Conservation (phyloP, 1,140 invertebrate genomes). For the Ylistrum balloti region DNA sequence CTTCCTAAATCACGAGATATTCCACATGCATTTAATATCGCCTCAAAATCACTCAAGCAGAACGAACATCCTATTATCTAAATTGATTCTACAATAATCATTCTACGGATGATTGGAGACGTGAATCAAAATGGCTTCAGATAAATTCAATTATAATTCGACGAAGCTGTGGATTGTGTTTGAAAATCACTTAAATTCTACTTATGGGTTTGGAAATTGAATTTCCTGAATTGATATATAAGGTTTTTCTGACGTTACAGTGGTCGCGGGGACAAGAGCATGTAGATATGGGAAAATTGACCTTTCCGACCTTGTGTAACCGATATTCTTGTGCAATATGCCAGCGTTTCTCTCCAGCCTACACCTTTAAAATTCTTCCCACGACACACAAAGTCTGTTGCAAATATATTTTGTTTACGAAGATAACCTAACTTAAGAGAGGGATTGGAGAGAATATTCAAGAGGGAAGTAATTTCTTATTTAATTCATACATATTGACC, state of each 20-base stretch:
- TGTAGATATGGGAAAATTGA: background rate
- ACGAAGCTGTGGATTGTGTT: background rate
- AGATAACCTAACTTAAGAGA: too few species aligned
- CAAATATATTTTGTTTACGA: background rate
- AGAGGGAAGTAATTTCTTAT: too few species aligned
- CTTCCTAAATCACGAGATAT: conserved; percentile 24
- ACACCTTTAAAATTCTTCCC: background rate
- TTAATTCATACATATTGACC: too few species aligned
- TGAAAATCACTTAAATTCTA: conserved; percentile 6
- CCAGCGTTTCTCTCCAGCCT: background rate
- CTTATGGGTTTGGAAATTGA: conserved; percentile 17
- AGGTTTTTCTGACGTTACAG: background rate
- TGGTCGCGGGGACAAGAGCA: background rate
- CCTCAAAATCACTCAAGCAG: conserved; percentile 4
- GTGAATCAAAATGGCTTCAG: background rate
- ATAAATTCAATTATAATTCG: conserved; percentile 27
- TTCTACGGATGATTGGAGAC: background rate
- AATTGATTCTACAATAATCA: background rate
- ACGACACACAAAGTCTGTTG: background rate
- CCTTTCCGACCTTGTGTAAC: background rate
- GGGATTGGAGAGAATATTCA: too few species aligned
- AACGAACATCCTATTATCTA: conserved; percentile 3
- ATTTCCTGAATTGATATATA: background rate
- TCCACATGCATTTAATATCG: background rate
- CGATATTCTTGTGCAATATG: background rate